These are phyloP conservation scores for Passer montanus DNA, from an alignment of 2,113 vertebrate species.

Conservation along the genomic window DNA sequence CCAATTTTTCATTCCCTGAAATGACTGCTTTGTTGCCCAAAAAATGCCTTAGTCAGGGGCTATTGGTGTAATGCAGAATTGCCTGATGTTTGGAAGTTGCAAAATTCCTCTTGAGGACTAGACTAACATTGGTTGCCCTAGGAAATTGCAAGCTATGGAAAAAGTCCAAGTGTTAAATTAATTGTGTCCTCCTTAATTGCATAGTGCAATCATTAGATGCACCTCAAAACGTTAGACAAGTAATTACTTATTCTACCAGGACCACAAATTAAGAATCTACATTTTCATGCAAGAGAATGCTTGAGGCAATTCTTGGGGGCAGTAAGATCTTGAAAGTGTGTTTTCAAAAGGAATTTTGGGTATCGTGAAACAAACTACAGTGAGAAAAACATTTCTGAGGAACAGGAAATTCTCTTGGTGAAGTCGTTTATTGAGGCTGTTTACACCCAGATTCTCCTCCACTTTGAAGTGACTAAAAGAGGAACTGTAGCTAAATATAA, in stretches of 20 bases:
- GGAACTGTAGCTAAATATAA: not conserved
- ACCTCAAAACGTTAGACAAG: not conserved
- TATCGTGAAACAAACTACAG: not conserved
- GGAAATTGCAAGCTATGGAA: not conserved
- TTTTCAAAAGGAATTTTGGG: not conserved
- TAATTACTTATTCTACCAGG: not conserved
- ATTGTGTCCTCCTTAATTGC: not conserved
- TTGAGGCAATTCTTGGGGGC: not conserved
- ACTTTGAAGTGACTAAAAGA: not conserved
- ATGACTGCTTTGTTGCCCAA: not conserved
- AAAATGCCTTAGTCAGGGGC: not conserved
- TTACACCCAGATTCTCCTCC: not conserved
- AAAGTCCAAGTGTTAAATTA: not conserved
- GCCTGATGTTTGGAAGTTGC: not conserved
- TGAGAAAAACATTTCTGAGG: not conserved
- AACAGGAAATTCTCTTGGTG: not conserved
- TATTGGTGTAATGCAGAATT: not conserved
- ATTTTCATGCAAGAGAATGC: not conserved
- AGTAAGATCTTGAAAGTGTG: not conserved
- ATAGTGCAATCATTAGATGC: not conserved
- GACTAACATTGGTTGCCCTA: not conserved
- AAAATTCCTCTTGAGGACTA: not conserved
- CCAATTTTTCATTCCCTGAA: not conserved
- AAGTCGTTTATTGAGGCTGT: not conserved
- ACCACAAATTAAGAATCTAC: not conserved